Conservation (phyloP, 2,113 vertebrate species). For the Pelusios castaneus region DNA sequence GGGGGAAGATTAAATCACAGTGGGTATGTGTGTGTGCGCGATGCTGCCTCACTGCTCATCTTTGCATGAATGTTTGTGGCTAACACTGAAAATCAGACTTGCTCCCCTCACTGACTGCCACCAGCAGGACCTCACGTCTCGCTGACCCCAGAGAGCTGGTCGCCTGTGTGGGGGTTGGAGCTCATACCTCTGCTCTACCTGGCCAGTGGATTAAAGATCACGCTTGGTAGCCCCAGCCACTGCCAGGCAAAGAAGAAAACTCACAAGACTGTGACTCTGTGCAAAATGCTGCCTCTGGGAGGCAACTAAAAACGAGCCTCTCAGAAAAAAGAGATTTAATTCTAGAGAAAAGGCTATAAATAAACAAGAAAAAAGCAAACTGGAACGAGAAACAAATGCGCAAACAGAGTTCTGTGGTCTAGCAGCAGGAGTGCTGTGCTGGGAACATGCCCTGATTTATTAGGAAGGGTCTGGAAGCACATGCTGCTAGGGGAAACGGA, state of each 20-base stretch:
- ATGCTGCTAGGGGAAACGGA: neutral
- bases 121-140: neutral
- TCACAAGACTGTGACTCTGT: neutral
- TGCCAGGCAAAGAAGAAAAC: accelerated
- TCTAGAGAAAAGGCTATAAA: neutral
- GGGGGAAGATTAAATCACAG: neutral
- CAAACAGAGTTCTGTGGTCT: accelerated
- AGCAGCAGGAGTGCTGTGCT: neutral
- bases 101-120: neutral
- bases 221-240: accelerated
- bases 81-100: neutral
- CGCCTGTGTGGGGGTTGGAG: neutral
- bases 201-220: neutral
- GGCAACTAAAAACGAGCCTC: accelerated
- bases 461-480: neutral
- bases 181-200: neutral
- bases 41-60: no score
- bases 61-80: neutral
- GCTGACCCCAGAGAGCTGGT: neutral
- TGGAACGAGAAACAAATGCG: neutral
- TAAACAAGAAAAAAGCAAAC: neutral
- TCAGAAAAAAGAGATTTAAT: neutral
- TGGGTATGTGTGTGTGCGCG: no score
- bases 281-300: neutral
- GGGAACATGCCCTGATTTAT: conserved; percentile 2